Base-by-base conservation (phyloP, 2,113 vertebrate genomes). In the Saccopteryx leptura region DNA sequence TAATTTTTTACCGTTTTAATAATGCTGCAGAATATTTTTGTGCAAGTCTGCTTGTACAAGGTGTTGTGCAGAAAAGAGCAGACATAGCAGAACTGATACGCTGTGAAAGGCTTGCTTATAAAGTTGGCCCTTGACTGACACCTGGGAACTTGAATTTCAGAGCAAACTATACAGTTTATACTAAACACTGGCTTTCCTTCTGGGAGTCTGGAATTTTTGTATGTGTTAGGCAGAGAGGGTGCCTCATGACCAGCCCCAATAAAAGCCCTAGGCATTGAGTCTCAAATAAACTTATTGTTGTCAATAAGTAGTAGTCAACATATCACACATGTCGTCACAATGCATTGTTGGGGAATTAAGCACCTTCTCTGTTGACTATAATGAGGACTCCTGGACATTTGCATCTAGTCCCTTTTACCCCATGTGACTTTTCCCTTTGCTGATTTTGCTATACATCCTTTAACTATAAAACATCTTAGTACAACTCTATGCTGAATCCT, bases 41-140 rank as follows among this genome's bases (percentile, higher is more conserved):
- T 65, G 14, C 21, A 74, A 71, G 31, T 87, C n/a, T 80, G n/a
- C 74, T 50, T 82, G 17, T 54, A 68, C 1, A 89, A 60, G 4
- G 28, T 19, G 2, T 8, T 61, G 19, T 24, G 0, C 17, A 71
- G n/a, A 69, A 74, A 74, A 85, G 24, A 69, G 24, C 78, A 71
- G 68, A 56, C 17, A 83, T 23, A 80, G 76, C 78, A 83, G 52
- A 60, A 56, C 9, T 24, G 50, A 33, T 83, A 84, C n/a, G 7
- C 58, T 68, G 65, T 54, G 13, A 75, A 96, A 94, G 46, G 17
- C 10, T 23, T 93, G 71, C 50, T 71, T 94, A 61, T 10, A 88
- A 85, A 71, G n/a, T 14, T 65, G 26, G 65, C 39, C 50, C 2
- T 50, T 66, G 48, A 52, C 12, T 39, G 48, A 48, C 15, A n/a